Percentiles rank a stretch among this genome's conserved stretches.
These are phyloP conservation scores for Elegia similella DNA, from an alignment of 2,888 invertebrate species.

Conservation along the genomic window DNA sequence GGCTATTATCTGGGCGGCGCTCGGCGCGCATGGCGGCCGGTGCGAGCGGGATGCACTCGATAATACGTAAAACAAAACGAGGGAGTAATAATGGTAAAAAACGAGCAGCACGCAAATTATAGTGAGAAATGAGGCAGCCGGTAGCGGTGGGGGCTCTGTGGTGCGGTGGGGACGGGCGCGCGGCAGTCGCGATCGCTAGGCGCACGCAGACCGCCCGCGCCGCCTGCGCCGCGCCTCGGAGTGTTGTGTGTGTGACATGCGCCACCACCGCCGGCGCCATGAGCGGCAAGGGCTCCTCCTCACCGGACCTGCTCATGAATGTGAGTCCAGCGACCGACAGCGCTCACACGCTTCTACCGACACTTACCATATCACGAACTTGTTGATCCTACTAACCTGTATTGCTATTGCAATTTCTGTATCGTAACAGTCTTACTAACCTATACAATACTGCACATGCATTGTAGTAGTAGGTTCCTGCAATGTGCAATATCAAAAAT, in stretches of 20 bases:
- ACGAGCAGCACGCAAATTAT: conserved; percentile 81
- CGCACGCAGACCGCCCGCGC: conserved; percentile 73
- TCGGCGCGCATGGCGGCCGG: conserved; percentile 78
- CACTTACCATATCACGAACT: conserved; percentile 15
- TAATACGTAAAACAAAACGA: conserved; percentile 82
- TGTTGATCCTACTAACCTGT: not conserved
- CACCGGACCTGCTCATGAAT: conserved; percentile 81
- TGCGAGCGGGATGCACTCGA: conserved; percentile 82
- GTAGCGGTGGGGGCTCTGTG: conserved; percentile 77
- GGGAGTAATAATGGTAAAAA: conserved; percentile 82
- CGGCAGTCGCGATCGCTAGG: conserved; percentile 73
- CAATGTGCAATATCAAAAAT: too few species aligned
- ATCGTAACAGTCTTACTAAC: not conserved
- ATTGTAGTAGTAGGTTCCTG: not conserved
- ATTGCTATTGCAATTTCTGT: not conserved
- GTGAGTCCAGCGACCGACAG: conserved; percentile 59
- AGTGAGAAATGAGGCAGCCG: conserved; percentile 82
- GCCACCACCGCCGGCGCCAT: conserved; percentile 62
- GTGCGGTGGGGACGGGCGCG: conserved; percentile 62
- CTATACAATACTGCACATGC: not conserved
- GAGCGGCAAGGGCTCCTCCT: conserved; percentile 77
- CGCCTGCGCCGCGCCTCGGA: conserved; percentile 65
- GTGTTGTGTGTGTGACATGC: conserved; percentile 76
- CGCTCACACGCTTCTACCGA: conserved; percentile 26
- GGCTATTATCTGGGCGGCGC: conserved; percentile 80